Percentiles rank a stretch among this genome's conserved stretches.
Evolutionary conservation across 2,888 invertebrate species (phyloP).

Genomic region (Rhaphigaster nebulosa): DNA sequence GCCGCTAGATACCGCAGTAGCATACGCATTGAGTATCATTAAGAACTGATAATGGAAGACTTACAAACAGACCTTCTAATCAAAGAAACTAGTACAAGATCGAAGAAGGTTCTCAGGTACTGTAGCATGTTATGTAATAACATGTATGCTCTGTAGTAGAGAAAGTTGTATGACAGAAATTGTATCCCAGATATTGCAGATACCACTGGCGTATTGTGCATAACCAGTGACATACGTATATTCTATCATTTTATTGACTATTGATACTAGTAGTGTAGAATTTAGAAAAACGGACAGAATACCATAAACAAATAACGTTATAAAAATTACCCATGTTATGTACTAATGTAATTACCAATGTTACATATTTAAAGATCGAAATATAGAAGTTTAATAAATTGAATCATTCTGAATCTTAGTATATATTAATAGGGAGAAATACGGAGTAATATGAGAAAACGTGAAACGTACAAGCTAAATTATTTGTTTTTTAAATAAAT

Average conservation of each 20-base stretch:
- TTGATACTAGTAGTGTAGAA: background rate
- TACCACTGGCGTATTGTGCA: background rate
- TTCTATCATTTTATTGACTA: background rate
- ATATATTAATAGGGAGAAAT: background rate
- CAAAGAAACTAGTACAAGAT: constrained; percentile 1
- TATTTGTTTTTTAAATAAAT: background rate
- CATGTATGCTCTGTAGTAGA: constrained; percentile 14
- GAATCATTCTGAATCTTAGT: background rate
- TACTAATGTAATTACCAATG: no score
- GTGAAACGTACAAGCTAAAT: background rate
- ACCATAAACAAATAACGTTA: background rate
- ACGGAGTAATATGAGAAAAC: background rate
- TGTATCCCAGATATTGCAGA: background rate
- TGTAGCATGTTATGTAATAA: constrained; percentile 1
- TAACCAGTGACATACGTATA: background rate
- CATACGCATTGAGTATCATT: background rate
- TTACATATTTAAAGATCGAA: background rate
- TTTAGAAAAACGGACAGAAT: background rate
- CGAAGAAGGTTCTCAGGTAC: background rate
- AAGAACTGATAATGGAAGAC: constrained; percentile 4
- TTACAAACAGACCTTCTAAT: constrained; percentile 16
- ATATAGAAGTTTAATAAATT: background rate
- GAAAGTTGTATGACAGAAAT: background rate
- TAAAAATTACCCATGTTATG: no score
- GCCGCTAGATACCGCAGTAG: background rate